Conservation (phyloP, 2,888 invertebrate genomes). For the Mythimna loreyi region DNA sequence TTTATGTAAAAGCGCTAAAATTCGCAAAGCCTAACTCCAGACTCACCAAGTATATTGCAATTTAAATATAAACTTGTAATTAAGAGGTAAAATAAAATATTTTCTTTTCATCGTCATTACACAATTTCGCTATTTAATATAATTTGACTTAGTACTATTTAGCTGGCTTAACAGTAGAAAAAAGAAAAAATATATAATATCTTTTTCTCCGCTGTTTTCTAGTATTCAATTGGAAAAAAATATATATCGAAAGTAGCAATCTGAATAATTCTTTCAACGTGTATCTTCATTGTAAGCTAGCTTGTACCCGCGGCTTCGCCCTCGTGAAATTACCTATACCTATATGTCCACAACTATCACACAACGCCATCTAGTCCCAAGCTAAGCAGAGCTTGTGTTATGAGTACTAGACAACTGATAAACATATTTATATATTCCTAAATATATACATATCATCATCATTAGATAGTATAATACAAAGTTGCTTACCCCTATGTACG, state of each 20-base stretch:
- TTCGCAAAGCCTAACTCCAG: too few species aligned
- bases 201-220: not conserved
- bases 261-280: not conserved
- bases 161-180: slow-evolving; percentile 9
- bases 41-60: too few species aligned
- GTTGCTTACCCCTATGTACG: too few species aligned
- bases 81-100: not conserved
- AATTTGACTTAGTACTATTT: not conserved
- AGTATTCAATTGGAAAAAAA: slow-evolving; percentile 1
- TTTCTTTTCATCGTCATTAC: not conserved
- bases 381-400: too few species aligned
- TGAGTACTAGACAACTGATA: too few species aligned
- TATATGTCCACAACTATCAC: too few species aligned
- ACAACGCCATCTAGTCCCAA: too few species aligned
- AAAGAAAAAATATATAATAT: not conserved
- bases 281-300: not conserved
- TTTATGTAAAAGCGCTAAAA: too few species aligned
- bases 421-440: too few species aligned
- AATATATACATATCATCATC: too few species aligned
- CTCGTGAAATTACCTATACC: not conserved
- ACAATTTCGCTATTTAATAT: not conserved
- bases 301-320: not conserved
- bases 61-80: too few species aligned
- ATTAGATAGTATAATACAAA: too few species aligned
- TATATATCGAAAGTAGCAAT: not conserved